Evolutionary conservation across 2,888 invertebrate species (phyloP), one percentile per base, ranked within the genome.

Genomic region (Lycia hirtaria): DNA sequence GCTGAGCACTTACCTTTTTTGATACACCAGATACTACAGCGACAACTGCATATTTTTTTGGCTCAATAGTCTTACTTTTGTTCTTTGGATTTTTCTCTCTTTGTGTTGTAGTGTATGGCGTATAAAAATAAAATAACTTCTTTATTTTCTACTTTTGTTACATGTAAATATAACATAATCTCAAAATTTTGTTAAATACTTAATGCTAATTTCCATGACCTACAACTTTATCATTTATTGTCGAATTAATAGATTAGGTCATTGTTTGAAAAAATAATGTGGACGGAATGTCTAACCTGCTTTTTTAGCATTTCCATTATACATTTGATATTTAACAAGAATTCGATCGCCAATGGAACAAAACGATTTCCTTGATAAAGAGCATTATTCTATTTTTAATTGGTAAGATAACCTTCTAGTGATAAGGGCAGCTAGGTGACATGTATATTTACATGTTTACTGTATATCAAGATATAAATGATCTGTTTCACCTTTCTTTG

Each of bases 401-500:
- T 17, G 30, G 30, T 12, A 17, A 45, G 52, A 57, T 57, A 57
- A 57, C 47, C 52, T 51, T 48, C 26, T 38, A n/a, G 19, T 14
- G 41, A 57, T 57, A 57, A 37, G 32, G 22, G 33, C 20, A 14
- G 48, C 48, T 43, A 55, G 41, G 37, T 49, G 35, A 5, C 43
- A 20, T 49, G 35, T 49, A 33, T 41, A 24, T 44, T 52, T 47
- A 43, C 40, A 57, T 45, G 33, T 47, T 44, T n/a, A 10, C 19
- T 15, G 3, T 20, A 22, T 43, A 45, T 41, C 26, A 14, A 43
- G 22, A 15, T 45, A 33, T 28, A 7, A 28, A 28, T 49, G 24
- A 28, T 17, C n/a, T 10, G 43, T 43, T 43, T 43, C 7, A 40
- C 24, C 24, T 40, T 24, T 40, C 9, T 4, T 1, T 24, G 24